Evolutionary conservation across 2,797 vertebrate species (phyloP).

Genomic region (Rhyacichthys aspro): DNA sequence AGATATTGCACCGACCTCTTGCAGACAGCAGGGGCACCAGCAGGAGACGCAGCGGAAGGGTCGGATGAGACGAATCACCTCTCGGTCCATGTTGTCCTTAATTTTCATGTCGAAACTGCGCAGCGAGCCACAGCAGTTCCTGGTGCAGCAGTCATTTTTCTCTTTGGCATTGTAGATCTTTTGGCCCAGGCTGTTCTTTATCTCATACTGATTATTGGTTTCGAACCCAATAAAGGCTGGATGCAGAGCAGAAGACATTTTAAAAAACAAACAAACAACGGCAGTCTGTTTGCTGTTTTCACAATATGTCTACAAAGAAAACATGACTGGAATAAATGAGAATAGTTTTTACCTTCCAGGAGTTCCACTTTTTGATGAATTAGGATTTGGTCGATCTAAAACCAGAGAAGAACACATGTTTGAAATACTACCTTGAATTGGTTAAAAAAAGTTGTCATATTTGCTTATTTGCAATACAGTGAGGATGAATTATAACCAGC

Average conservation of each 20-base stretch:
- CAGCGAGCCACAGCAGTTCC: slow-evolving; percentile 88
- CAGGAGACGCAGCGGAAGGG: slow-evolving; percentile 87
- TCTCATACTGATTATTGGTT: slow-evolving; percentile 87
- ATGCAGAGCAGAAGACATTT: neutral
- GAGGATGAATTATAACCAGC: neutral
- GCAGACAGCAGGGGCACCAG: slow-evolving; percentile 89
- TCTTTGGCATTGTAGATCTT: slow-evolving; percentile 88
- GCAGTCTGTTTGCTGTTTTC: neutral
- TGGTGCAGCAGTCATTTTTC: slow-evolving; percentile 88
- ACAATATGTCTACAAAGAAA: neutral
- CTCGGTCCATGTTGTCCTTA: slow-evolving; percentile 82
- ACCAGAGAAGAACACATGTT: neutral
- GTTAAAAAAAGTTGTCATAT: no score
- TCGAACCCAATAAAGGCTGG: slow-evolving; percentile 87
- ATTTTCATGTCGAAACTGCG: slow-evolving; percentile 89
- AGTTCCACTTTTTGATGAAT: slow-evolving; percentile 89
- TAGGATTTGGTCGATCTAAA: slow-evolving; percentile 88
- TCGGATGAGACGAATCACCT: slow-evolving; percentile 87
- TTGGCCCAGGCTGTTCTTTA: slow-evolving; percentile 87
- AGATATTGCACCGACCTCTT: slow-evolving; percentile 78
- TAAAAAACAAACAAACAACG: neutral
- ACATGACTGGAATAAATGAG: neutral
- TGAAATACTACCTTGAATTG: no score
- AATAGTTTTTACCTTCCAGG: slow-evolving; percentile 81
- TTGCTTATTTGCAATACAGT: slow-evolving; percentile 1